phyloP scores from a whole-genome alignment of 2,888 invertebrate species.

The Tachina fera region DNA sequence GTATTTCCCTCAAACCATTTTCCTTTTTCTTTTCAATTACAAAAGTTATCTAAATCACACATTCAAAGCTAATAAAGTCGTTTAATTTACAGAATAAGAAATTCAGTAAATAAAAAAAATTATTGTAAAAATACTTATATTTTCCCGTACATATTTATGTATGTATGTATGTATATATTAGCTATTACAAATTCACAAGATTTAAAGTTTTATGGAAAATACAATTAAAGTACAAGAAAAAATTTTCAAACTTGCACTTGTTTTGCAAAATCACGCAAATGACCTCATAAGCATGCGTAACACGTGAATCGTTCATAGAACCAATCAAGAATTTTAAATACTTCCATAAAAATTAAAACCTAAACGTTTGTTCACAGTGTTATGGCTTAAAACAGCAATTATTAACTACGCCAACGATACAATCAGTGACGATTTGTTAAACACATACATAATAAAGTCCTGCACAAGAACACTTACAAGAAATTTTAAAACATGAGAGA shows the following conservation, averaged over 20 bases:
- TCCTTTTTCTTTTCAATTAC: too few species aligned
- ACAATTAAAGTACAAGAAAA: constrained; percentile 17
- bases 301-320: constrained; percentile 70
- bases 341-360: constrained; percentile 68
- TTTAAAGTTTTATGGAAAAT: constrained; percentile 32
- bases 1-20: too few species aligned
- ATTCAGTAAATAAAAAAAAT: too few species aligned
- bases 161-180: too few species aligned
- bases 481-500: too few species aligned
- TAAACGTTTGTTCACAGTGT: constrained; percentile 52
- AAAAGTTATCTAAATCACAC: too few species aligned
- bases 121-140: too few species aligned
- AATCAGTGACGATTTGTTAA: constrained; percentile 42
- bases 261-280: constrained; percentile 73
- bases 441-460: neutral
- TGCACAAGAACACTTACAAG: too few species aligned
- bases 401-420: neutral
- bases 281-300: constrained; percentile 74
- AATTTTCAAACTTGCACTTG: constrained; percentile 67
- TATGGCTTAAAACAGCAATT: constrained; percentile 17
- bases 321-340: constrained; percentile 67
- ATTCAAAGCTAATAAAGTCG: too few species aligned
- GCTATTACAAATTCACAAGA: constrained; percentile 43
- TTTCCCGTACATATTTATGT: too few species aligned
- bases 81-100: too few species aligned